Base-by-base conservation (phyloP, 2,797 vertebrate genomes). In the Mormyrus proboscirostris region DNA sequence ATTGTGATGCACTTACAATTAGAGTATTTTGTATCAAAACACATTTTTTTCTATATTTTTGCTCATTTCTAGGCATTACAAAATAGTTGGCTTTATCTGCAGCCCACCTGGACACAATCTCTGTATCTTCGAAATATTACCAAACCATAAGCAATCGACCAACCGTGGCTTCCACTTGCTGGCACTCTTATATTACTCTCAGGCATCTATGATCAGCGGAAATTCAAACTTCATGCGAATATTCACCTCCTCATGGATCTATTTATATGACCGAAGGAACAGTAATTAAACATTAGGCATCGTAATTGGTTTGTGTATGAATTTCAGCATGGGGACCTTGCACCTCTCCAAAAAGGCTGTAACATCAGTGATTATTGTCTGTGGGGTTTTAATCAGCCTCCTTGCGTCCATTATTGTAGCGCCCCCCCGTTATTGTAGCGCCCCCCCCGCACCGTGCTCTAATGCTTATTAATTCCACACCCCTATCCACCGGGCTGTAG, bases 391-490 rank as follows among this genome's bases (percentile, higher is more conserved):
- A 97, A 97, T 96, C 95, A 96, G 95, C 94, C 96, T 96, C 95
- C 96, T 95, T 94, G 94, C 95, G 94, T 95, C 95, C 96, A 95
- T 96, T 96, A 96, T 95, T 95, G 96, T 96, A 96, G 94, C 96
- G 96, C 96, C 96, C 96, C 94, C 95, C 95, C 96, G 96, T 96
- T 96, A 96, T 95, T 96, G 96, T 96, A 96, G 95, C 96, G 96
- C 96, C 96, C 96, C 96, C 96, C 96, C 95, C 94, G 94, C 96
- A 95, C 95, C 92, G 94, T 95, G 96, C 95, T 93, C 94, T 95
- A 96, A 97, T 96, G 96, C 96, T 97, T 96, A 97, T 97, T 97
- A 97, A 97, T 97, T 96, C 96, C 95, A 95, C 95, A 95, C 95
- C 96, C 96, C 96, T 95, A 95, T 95, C 96, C 95, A 95, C 95